Evolutionary conservation across 2,797 vertebrate genomes (phyloP).

Genomic region (Orestias chungarensis): DNA sequence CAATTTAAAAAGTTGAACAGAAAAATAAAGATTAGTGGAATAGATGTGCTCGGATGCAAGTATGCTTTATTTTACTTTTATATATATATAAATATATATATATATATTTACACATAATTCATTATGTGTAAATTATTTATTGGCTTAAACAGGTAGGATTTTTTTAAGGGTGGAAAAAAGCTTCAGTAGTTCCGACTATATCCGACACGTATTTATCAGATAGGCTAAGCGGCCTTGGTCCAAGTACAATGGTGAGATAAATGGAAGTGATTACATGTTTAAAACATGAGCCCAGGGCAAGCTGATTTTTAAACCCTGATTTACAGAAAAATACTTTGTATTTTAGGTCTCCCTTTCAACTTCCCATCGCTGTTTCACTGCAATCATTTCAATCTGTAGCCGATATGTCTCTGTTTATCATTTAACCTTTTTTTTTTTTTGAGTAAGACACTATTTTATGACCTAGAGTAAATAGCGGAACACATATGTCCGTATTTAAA

Average conservation of each 20-base stretch:
- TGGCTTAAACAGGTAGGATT: constrained; percentile 11
- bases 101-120: too few species aligned
- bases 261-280: constrained; percentile 64
- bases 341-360: background rate
- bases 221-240: constrained; percentile 1
- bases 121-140: constrained; percentile 1
- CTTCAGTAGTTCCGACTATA: constrained; percentile 21
- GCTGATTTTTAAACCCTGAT: constrained; percentile 30
- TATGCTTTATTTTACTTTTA: background rate
- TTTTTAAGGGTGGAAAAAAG: constrained; percentile 24
- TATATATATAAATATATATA: too few species aligned
- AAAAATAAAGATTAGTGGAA: background rate
- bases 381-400: constrained; percentile 12
- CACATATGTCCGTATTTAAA: constrained; percentile 24
- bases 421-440: constrained; percentile 19
- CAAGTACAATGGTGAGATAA: constrained; percentile 44
- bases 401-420: constrained; percentile 6
- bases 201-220: constrained; percentile 8
- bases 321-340: constrained; percentile 9
- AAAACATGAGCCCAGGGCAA: constrained; percentile 58
- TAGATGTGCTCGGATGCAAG: background rate
- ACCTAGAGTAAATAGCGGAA: background rate
- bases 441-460: background rate
- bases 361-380: constrained; percentile 11
- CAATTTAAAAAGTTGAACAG: background rate